phyloP scores from a whole-genome alignment of 2,888 invertebrate genomes.

The Eilema depressum region DNA sequence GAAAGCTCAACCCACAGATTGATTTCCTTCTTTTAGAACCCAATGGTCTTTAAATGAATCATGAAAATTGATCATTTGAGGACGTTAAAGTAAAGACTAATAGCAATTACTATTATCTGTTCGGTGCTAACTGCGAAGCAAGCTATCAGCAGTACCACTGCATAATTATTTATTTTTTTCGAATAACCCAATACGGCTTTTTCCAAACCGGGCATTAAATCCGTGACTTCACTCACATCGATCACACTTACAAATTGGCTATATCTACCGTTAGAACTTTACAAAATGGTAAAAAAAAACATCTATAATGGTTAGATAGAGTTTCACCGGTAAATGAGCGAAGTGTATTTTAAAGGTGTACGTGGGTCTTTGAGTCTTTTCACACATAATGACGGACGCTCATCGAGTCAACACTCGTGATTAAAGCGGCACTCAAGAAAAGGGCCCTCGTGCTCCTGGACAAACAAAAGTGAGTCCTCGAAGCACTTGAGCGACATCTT shows the following conservation, averaged over 20 bases:
- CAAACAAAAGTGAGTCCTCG: conserved; percentile 78
- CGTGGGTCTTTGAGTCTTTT: conserved; percentile 58
- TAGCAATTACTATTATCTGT: too few species aligned
- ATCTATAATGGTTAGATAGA: not conserved
- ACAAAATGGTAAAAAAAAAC: not conserved
- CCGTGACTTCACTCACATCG: not conserved
- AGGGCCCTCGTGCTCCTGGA: conserved; percentile 69
- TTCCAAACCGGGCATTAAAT: not conserved
- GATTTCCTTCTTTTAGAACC: too few species aligned
- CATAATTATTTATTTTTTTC: too few species aligned
- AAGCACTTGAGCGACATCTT: conserved; percentile 67
- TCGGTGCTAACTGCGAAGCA: too few species aligned
- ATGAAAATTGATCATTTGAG: too few species aligned
- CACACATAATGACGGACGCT: conserved; percentile 50
- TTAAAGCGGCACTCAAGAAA: conserved; percentile 75
- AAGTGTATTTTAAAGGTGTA: conserved; percentile 31
- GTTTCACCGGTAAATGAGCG: conserved; percentile 4
- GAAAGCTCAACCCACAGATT: too few species aligned
- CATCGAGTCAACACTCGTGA: conserved; percentile 78
- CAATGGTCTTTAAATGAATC: too few species aligned
- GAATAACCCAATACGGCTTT: too few species aligned
- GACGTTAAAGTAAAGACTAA: too few species aligned
- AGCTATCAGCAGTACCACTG: too few species aligned
- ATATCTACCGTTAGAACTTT: not conserved
- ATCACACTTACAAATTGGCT: not conserved